Evolutionary conservation across 2,888 invertebrate species (phyloP).

Genomic region (Seladonia tumulorum): DNA sequence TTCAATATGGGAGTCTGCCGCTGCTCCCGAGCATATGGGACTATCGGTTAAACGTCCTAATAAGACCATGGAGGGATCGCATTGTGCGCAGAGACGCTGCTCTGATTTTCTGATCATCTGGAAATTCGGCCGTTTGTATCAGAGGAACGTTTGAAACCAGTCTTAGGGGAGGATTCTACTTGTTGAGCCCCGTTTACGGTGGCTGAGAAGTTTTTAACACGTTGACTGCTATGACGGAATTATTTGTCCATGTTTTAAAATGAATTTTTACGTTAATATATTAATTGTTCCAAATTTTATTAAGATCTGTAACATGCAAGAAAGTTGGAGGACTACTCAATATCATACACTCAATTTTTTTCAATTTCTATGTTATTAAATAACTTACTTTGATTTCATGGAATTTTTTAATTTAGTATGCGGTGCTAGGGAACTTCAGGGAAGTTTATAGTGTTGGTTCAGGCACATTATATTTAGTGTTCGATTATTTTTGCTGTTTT

Average conservation of each 20-base stretch:
- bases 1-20: slow-evolving; percentile 65
- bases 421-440: neutral
- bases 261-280: too few species aligned
- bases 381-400: too few species aligned
- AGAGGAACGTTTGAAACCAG: neutral
- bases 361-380: too few species aligned
- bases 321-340: too few species aligned
- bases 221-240: too few species aligned
- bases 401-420: neutral
- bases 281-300: too few species aligned
- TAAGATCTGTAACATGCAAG: too few species aligned
- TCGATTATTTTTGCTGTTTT: neutral
- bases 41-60: slow-evolving; percentile 58
- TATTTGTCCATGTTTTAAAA: too few species aligned
- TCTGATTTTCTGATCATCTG: slow-evolving; percentile 33
- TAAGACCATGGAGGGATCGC: slow-evolving; percentile 49
- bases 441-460: neutral
- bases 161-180: neutral
- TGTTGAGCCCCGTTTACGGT: neutral
- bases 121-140: neutral
- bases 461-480: too few species aligned
- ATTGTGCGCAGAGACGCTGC: neutral
- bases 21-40: slow-evolving; percentile 58
- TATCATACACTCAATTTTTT: too few species aligned
- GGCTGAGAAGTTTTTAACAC: neutral